Evolutionary conservation across 2,113 vertebrate species (phyloP), one percentile per base, ranked within the genome.

Genomic region (Microcebus griseorufus): DNA sequence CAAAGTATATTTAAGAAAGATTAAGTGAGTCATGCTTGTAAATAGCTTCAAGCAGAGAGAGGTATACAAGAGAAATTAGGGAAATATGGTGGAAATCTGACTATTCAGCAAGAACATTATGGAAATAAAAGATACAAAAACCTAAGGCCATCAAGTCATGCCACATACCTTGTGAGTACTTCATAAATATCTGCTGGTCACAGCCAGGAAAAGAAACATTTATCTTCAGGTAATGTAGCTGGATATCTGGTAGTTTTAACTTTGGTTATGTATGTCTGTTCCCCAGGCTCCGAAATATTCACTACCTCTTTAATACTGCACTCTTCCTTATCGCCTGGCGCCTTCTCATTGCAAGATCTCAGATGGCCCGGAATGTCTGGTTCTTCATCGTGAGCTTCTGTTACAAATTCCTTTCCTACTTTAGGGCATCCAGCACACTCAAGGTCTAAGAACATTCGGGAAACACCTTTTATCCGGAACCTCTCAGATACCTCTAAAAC

Each of bases 381-480:
- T 99, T 99, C 99, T 99, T 99, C 95, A 99, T 99, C 72, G 99
- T 99, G 97, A 99, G 98, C 98, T 99, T 99, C 97, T 99, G 99
- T 98, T 99, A 99, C 97, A 99, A 99, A 99, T 99, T 99, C 97
- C 99, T 99, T 94, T 99, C 99, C 97, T 99, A 99, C 98, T 99
- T 99, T 98, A 99, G 99, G 97, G 99, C 99, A 32, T 99, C 99
- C 98, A 99, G 99, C 98, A 99, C 99, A 60, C 98, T 99, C 94
- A 99, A 99, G 97, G 99, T 98, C 97, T 99, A 98, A 99, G 97
- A 95, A 60, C 0, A 72, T 34, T 72, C 81, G 91, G 67, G 84
- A 82, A 34, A 87, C 93, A 60, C 58, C 90, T 88, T 78, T 94
- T 88, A 96, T 83, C 96, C 95, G 93, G 96, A 97, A 97, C 80